Evolutionary conservation across 92 coral and sea anemone species (phyloP).

Genomic region (Heteractis magnifica): DNA sequence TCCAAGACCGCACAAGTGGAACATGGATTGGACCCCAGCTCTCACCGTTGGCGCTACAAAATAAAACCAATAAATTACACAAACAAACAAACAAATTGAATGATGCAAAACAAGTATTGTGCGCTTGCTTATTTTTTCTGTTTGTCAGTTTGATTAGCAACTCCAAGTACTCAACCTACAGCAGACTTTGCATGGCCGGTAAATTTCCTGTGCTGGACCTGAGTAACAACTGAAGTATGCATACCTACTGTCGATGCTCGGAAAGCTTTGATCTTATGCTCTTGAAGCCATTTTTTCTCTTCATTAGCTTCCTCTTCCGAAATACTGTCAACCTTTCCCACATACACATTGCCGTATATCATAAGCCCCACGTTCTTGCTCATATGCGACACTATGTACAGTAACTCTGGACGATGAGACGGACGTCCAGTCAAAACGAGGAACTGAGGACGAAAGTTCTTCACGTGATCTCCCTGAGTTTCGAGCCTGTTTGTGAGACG

Average conservation of each 20-base stretch:
- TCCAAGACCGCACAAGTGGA: constrained; percentile 88
- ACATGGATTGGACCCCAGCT: constrained; percentile 83
- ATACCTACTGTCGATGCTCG: constrained; percentile 80
- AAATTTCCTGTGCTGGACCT: too few relatives aligned
- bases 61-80: neutral
- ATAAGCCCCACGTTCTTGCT: constrained; percentile 88
- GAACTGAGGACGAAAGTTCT: constrained; percentile 98
- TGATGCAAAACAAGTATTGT: too few relatives aligned
- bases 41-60: constrained; percentile 74
- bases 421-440: constrained; percentile 85
- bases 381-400: constrained; percentile 79
- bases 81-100: neutral
- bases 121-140: too few relatives aligned
- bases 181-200: too few relatives aligned
- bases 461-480: constrained; percentile 85
- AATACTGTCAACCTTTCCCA: constrained; percentile 38
- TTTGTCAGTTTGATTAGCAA: too few relatives aligned
- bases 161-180: too few relatives aligned
- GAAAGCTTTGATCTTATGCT: constrained; percentile 85
- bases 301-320: constrained; percentile 47
- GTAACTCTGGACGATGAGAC: constrained; percentile 55
- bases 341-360: constrained; percentile 77
- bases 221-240: neutral
- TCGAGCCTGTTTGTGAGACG: constrained; percentile 72
- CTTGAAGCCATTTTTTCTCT: constrained; percentile 72